phyloP scores from a whole-genome alignment of 2,888 invertebrate species.

The Calameuta pallipes region DNA sequence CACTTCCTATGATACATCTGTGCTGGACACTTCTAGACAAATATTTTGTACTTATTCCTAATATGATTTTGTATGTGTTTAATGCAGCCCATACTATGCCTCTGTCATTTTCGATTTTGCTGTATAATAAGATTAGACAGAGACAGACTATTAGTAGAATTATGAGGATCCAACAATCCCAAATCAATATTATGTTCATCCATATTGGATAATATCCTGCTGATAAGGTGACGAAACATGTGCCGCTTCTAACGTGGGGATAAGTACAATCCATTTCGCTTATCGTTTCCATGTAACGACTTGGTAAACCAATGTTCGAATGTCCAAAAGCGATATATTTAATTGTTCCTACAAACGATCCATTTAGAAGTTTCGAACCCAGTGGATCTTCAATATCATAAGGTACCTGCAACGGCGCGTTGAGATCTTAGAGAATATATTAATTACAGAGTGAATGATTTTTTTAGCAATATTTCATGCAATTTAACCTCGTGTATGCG shows the following conservation, averaged over 20 bases:
- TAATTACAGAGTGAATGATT: background rate
- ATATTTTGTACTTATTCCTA: background rate
- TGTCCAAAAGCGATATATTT: background rate
- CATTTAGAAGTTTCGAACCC: background rate
- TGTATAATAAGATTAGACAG: background rate
- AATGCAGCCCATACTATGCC: background rate
- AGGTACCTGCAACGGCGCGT: background rate
- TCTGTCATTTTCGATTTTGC: background rate
- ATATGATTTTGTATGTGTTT: background rate
- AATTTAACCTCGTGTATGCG: background rate
- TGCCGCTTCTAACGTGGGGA: background rate
- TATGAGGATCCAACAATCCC: background rate
- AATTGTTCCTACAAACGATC: background rate
- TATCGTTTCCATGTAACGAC: background rate
- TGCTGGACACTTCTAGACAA: background rate
- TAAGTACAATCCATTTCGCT: background rate
- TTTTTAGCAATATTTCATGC: background rate
- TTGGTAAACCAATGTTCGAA: background rate
- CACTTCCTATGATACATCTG: background rate
- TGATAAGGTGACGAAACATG: background rate
- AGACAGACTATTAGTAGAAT: background rate
- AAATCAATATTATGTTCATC: conserved; percentile 1
- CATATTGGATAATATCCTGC: conserved; percentile 3
- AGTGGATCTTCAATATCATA: background rate
- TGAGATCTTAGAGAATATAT: background rate